phyloP scores from a whole-genome alignment of 2,797 vertebrate genomes.

The Rhadinocentrus ornatus region DNA sequence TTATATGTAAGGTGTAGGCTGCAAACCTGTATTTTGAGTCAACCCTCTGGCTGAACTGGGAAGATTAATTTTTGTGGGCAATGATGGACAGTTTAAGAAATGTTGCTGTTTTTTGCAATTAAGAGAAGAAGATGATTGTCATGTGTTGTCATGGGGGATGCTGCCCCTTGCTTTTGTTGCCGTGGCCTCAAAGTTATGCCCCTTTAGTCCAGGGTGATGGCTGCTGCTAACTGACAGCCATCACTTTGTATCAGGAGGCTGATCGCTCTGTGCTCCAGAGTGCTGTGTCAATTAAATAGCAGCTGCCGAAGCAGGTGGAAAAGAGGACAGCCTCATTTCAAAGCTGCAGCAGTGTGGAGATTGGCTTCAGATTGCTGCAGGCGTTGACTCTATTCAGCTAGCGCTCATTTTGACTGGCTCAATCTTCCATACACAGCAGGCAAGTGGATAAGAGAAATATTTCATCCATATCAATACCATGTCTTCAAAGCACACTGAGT shows the following conservation, averaged over 20 bases:
- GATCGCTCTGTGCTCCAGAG: constrained; percentile 60
- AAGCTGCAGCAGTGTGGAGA: constrained; percentile 60
- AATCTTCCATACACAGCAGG: constrained; percentile 45
- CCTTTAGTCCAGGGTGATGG: constrained; percentile 33
- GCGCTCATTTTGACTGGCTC: constrained; percentile 52
- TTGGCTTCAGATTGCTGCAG: constrained; percentile 69
- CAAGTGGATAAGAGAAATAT: constrained; percentile 51
- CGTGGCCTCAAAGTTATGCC: constrained; percentile 17
- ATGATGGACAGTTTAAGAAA: constrained; percentile 33
- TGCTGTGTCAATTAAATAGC: constrained; percentile 67
- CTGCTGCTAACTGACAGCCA: constrained; percentile 66
- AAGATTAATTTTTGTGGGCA: constrained; percentile 39
- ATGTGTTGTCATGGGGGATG: constrained; percentile 32
- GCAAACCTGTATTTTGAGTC: constrained; percentile 56
- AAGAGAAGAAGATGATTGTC: constrained; percentile 38
- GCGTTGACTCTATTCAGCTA: constrained; percentile 55
- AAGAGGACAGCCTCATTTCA: constrained; percentile 65
- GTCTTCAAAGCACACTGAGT: constrained; percentile 45
- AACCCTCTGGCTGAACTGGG: constrained; percentile 39
- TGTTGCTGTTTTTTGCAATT: constrained; percentile 29
- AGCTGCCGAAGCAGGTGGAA: constrained; percentile 50
- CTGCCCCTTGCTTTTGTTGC: constrained; percentile 16
- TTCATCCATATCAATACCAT: constrained; percentile 42
- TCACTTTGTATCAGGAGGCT: constrained; percentile 67
- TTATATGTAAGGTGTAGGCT: constrained; percentile 31